These are phyloP conservation scores for Clytia hemisphaerica DNA, from an alignment of 30 jellyfish, hydroid and myxozoan genomes.

Conservation along the genomic window DNA sequence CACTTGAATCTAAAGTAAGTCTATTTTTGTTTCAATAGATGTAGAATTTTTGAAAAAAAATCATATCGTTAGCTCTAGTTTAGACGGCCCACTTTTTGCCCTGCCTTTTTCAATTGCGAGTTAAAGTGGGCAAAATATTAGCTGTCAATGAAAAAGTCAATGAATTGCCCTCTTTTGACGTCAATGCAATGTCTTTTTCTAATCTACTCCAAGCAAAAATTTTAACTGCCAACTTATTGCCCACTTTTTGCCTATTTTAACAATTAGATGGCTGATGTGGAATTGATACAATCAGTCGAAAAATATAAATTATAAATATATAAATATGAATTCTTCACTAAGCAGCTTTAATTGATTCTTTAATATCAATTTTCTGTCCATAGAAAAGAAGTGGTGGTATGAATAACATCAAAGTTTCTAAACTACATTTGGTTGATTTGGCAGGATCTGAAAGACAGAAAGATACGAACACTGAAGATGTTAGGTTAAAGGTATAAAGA, in stretches of 20 bases:
- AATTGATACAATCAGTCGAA: neutral
- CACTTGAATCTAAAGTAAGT: constrained; percentile 68
- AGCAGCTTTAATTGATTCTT: neutral
- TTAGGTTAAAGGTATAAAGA: constrained; percentile 58
- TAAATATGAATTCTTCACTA: neutral
- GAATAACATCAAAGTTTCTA: constrained; percentile 74
- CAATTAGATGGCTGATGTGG: neutral
- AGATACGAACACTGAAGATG: constrained; percentile 92
- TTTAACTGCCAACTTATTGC: too few species aligned
- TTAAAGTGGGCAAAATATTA: too few species aligned
- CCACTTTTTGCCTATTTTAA: neutral
- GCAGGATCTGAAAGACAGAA: constrained; percentile 98
- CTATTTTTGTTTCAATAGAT: neutral
- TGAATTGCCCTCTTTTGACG: too few species aligned
- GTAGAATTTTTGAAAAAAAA: too few species aligned
- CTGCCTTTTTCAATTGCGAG: too few species aligned
- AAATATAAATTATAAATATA: too few species aligned
- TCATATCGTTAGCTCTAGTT: too few species aligned
- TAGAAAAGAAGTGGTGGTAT: constrained; percentile 74
- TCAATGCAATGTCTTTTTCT: too few species aligned
- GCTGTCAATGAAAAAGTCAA: neutral
- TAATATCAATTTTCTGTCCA: neutral
- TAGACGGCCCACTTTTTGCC: too few species aligned
- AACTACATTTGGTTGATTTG: constrained; percentile 87
- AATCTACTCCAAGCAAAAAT: too few species aligned